Conservation (phyloP, 1,140 invertebrate genomes). For the Drosophila serrata region DNA sequence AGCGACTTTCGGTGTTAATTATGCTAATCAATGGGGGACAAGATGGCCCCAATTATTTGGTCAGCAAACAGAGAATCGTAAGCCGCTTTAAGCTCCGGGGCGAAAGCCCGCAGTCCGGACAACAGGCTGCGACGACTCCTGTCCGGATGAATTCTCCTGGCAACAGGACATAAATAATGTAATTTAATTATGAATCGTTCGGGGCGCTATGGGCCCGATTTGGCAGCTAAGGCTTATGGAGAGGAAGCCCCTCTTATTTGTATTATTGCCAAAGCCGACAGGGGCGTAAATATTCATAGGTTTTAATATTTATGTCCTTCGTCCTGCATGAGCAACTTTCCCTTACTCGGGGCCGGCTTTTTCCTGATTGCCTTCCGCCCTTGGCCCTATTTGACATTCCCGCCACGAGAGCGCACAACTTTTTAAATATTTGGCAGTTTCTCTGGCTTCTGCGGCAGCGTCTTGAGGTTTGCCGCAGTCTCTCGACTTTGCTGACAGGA, state of each 20-base stretch:
- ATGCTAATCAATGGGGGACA: conserved; percentile 54
- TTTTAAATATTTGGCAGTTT: conserved; percentile 81
- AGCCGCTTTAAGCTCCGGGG: conserved; percentile 70
- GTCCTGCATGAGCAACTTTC: conserved; percentile 50
- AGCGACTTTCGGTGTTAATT: conserved; percentile 46
- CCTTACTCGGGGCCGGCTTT: conserved; percentile 15
- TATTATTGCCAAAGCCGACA: conserved; percentile 61
- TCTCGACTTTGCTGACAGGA: conserved; percentile 34
- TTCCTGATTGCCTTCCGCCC: conserved; percentile 47
- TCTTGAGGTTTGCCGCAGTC: conserved; percentile 70
- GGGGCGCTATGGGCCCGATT: conserved; percentile 36
- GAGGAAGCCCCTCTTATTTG: conserved; percentile 19
- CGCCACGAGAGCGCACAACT: conserved; percentile 49
- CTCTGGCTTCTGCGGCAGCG: conserved; percentile 57
- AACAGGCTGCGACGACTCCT: conserved; percentile 35
- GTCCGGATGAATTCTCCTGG: conserved; percentile 47
- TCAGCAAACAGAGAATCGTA: conserved; percentile 68
- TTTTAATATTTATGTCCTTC: conserved; percentile 60
- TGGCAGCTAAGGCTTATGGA: conserved; percentile 31
- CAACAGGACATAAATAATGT: conserved; percentile 73
- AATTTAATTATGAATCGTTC: conserved; percentile 77
- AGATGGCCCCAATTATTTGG: conserved; percentile 68
- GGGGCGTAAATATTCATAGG: conserved; percentile 70
- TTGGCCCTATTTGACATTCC: conserved; percentile 56
- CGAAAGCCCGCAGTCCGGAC: conserved; percentile 28